Conservation (phyloP, 2,113 vertebrate genomes). For the Microtus richardsoni region DNA sequence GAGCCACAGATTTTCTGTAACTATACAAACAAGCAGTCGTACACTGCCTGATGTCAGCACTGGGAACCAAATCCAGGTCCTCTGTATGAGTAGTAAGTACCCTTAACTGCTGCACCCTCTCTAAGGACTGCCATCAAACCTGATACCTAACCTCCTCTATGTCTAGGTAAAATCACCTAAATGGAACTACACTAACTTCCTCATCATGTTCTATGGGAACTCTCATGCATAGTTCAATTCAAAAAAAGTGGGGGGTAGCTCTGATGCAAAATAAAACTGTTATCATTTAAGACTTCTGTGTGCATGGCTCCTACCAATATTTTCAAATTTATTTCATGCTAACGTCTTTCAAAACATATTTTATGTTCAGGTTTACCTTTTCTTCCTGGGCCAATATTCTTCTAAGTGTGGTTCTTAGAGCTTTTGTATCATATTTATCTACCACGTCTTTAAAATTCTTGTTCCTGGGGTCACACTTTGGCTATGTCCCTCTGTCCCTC, state of each 20-base stretch:
- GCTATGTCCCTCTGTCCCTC: not conserved
- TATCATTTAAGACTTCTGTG: not conserved
- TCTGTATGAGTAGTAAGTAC: too few species aligned
- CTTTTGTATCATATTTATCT: not conserved
- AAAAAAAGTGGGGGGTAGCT: not conserved
- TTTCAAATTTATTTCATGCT: not conserved
- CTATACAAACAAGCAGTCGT: not conserved
- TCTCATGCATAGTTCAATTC: not conserved
- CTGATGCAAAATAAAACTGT: not conserved
- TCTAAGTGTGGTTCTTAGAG: not conserved
- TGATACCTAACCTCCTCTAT: not conserved
- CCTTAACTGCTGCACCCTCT: not conserved
- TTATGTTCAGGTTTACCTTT: not conserved
- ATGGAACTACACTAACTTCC: not conserved
- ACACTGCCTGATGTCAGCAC: not conserved
- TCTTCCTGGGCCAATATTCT: not conserved
- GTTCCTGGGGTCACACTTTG: not conserved
- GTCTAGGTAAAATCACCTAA: not conserved
- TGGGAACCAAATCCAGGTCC: too few species aligned
- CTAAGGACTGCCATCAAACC: not conserved
- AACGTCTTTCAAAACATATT: not conserved
- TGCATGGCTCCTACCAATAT: not conserved
- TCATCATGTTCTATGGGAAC: not conserved
- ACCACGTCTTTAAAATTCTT: not conserved
- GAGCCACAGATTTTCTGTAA: not conserved